Base-by-base conservation (phyloP, 2,113 vertebrate species). In the Xerus inauris region DNA sequence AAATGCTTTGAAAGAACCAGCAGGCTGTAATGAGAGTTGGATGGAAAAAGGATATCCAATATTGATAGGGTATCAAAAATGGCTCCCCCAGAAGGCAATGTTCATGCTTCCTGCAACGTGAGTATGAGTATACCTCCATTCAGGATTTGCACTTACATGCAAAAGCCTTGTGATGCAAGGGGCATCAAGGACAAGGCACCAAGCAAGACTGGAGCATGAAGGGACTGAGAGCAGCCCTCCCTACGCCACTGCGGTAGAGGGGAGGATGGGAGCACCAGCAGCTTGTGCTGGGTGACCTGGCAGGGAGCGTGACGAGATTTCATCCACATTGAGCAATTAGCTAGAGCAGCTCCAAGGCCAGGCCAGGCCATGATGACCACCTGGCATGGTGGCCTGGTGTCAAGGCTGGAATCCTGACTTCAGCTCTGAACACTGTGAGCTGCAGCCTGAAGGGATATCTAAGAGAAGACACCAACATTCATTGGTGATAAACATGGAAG, bases 401-500 rank as follows among this genome's bases (percentile, higher is more conserved):
- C 0, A 4, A 35, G 8, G 11, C 0, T 2, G 38, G 42, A 24
- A 13, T 59, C 38, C 45, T 16, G 49, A 32, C 54, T 69, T 72
- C 8, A 40, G 49, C 35, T 35, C 81, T 28, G 51, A 71, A n/a
- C 22, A 2, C 28, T 35, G 16, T 35, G 26, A 49, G 54, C 40
- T 17, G 51, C 6, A 82, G 57, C 32, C 38, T 8, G 24, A 26
- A 22, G 67, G 65, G 35, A 30, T 28, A 1, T 17, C 42, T 24
- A 3, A 17, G 38, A 6, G 13, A 45, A 30, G 54, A 20, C 38
- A 20, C 35, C 12, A 0, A 28, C 40, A 0, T 30, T 65, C 6
- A 0, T 10, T 0, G 2, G n/a, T 8, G 0, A 57, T 14, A 8
- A 35, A 42, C 7, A 28, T 26, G 28, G 32, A 51, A 10, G 45